Percentiles rank a stretch among this genome's conserved stretches.
Conservation (phyloP, 2,888 invertebrate genomes). For the Microdon myrmicae region DNA sequence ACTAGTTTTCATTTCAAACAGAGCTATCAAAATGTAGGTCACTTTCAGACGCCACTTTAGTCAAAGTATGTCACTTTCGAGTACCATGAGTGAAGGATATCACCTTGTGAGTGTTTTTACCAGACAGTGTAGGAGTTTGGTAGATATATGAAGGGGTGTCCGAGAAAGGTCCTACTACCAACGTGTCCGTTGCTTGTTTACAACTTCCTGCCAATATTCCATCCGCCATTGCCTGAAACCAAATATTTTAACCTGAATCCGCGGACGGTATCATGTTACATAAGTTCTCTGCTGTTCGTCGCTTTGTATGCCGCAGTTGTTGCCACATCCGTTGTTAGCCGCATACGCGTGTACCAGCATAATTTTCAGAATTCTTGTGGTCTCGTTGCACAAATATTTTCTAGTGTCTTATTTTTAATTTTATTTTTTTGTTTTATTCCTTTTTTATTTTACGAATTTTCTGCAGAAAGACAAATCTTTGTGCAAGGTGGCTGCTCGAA, state of each 20-base stretch:
- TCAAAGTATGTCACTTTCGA: too few species aligned
- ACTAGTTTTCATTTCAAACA: too few species aligned
- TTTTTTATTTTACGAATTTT: too few species aligned
- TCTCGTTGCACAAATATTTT: constrained; percentile 9
- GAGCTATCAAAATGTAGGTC: too few species aligned
- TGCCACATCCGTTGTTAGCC: constrained; percentile 45
- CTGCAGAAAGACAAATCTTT: constrained; percentile 17
- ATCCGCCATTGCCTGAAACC: constrained; percentile 46
- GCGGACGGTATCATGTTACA: constrained; percentile 40
- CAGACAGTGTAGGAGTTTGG: too few species aligned
- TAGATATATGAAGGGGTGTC: too few species aligned
- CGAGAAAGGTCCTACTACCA: too few species aligned
- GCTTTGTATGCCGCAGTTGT: constrained; percentile 31
- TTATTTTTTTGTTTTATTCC: constrained; percentile 2
- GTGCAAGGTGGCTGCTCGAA: constrained; percentile 38
- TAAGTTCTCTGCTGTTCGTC: constrained; percentile 36
- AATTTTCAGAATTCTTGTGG: constrained; percentile 18
- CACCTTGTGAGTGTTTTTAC: too few species aligned
- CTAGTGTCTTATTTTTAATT: background rate
- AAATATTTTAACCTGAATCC: constrained; percentile 43
- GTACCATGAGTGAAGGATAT: too few species aligned
- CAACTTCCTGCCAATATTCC: constrained; percentile 45
- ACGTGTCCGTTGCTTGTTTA: too few species aligned
- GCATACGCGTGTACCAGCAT: constrained; percentile 46
- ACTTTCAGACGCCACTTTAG: too few species aligned